Conservation (phyloP, 2,113 vertebrate genomes). For the Cheirogaleus medius region DNA sequence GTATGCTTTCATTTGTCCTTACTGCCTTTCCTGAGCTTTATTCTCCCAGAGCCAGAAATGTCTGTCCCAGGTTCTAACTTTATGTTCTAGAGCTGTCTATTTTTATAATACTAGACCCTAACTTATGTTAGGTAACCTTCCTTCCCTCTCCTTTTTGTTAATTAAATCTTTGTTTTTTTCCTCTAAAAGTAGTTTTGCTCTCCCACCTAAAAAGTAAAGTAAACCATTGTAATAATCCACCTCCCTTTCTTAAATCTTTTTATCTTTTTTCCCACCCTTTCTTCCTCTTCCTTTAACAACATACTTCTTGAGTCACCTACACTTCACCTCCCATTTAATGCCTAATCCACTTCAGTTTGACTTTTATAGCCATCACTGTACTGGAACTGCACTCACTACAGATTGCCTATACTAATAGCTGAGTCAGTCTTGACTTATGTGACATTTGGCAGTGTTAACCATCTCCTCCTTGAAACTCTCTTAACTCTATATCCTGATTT, state of each 20-base stretch:
- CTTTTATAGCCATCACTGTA: not conserved
- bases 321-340: no score
- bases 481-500: not conserved
- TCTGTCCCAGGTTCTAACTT: slow-evolving; percentile 20
- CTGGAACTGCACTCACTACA: not conserved
- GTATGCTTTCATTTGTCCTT: not conserved
- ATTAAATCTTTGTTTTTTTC: not conserved
- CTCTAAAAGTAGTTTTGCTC: slow-evolving; percentile 13
- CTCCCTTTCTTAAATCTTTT: not conserved
- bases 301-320: not conserved
- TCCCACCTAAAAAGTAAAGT: slow-evolving; percentile 20
- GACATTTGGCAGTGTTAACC: not conserved
- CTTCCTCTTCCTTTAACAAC: not conserved
- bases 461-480: not conserved
- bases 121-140: not conserved
- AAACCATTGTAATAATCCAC: not conserved
- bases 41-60: not conserved
- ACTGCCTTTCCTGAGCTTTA: not conserved
- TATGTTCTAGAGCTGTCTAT: not conserved
- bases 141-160: slow-evolving; percentile 19
- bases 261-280: not conserved
- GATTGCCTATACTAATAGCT: not conserved
- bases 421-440: not conserved
- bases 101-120: not conserved
- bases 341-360: not conserved